A percentile compares a stretch with the other conserved stretches of the same genome.
Conservation (phyloP, 2,888 invertebrate species). For the Achlya flavicornis region DNA sequence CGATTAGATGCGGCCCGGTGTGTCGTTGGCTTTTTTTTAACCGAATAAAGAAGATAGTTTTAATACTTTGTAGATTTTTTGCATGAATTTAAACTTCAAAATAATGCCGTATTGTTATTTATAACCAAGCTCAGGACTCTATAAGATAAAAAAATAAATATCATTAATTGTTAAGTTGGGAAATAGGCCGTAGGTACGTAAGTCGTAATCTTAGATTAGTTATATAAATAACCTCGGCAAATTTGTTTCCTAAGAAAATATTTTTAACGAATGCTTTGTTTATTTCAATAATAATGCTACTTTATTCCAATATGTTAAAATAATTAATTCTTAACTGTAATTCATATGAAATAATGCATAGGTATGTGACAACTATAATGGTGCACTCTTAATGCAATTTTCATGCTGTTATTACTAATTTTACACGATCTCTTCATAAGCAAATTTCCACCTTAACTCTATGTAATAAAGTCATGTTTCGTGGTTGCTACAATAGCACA, state of each 20-base stretch:
- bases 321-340: conserved; percentile 1
- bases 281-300: background rate
- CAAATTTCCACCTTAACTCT: background rate
- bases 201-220: too few relatives aligned
- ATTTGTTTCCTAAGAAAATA: too few relatives aligned
- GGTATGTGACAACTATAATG: conserved; percentile 22
- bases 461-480: background rate
- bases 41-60: conserved; percentile 9
- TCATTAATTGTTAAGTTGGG: too few relatives aligned
- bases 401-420: conserved; percentile 60
- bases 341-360: conserved; percentile 16
- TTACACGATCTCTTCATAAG: conserved; percentile 32
- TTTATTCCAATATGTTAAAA: background rate
- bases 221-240: too few relatives aligned
- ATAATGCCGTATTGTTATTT: too few relatives aligned
- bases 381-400: conserved; percentile 40
- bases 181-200: too few relatives aligned
- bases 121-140: too few relatives aligned
- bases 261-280: background rate
- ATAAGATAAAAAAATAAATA: too few relatives aligned
- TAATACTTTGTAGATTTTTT: background rate
- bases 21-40: conserved; percentile 45
- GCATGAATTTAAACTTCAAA: background rate
- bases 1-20: conserved; percentile 78
- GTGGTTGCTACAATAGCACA: conserved; percentile 24